phyloP scores from a whole-genome alignment of 2,797 vertebrate species.

The Falco berigora region DNA sequence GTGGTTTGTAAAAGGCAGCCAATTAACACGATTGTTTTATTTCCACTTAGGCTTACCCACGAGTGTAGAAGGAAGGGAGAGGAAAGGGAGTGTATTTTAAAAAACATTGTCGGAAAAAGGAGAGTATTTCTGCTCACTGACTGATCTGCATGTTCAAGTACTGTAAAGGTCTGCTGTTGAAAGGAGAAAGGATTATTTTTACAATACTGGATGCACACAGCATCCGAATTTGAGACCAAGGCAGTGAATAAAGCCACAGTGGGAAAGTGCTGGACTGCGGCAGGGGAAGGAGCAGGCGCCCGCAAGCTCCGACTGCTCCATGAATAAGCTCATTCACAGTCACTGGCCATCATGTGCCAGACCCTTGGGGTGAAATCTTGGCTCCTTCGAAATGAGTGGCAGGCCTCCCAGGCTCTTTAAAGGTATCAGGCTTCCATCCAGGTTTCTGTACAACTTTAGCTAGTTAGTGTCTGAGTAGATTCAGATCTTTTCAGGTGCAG shows the following conservation, averaged over 20 bases:
- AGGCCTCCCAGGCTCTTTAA: neutral
- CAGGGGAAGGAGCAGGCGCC: neutral
- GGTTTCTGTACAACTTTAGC: neutral
- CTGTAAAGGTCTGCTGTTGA: neutral
- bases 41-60: neutral
- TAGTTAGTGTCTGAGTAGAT: neutral
- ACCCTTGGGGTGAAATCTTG: slow-evolving; percentile 12
- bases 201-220: neutral
- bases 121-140: neutral
- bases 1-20: neutral
- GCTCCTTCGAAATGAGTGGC: neutral
- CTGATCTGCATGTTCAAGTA: neutral
- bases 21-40: neutral
- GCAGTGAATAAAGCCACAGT: neutral
- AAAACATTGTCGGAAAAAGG: neutral
- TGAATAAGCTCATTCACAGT: slow-evolving; percentile 6
- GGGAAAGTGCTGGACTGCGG: neutral
- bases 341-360: neutral
- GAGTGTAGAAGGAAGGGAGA: neutral
- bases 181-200: neutral
- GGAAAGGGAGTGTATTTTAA: neutral
- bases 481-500: neutral
- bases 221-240: neutral
- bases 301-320: accelerated
- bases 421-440: neutral